Percentiles rank a stretch among this genome's conserved stretches.
These are phyloP conservation scores for Ophion costatus DNA, from an alignment of 2,888 invertebrate genomes.

Conservation along the genomic window DNA sequence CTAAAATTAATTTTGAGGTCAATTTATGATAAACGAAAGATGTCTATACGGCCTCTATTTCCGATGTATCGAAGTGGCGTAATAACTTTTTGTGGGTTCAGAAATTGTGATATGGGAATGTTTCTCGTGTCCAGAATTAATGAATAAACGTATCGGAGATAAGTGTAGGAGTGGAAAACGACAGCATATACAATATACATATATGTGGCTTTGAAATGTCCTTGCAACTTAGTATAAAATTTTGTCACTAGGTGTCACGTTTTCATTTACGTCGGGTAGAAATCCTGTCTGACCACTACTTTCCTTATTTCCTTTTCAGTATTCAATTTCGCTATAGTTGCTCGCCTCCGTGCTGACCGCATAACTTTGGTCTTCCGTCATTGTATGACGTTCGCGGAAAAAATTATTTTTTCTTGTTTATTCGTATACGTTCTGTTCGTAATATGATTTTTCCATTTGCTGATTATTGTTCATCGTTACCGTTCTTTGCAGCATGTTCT, in stretches of 20 bases:
- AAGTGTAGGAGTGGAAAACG: not conserved
- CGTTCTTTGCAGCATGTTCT: not conserved
- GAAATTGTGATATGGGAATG: not conserved
- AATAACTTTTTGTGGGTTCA: not conserved
- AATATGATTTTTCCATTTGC: not conserved
- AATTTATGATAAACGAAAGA: constrained; percentile 26
- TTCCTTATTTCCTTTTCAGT: constrained; percentile 42
- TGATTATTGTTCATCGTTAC: not conserved
- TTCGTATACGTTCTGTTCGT: not conserved
- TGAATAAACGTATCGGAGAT: not conserved
- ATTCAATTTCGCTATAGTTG: constrained; percentile 24
- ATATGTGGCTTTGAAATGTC: not conserved
- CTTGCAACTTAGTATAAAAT: not conserved
- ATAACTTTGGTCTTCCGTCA: constrained; percentile 14
- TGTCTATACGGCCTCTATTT: constrained; percentile 18
- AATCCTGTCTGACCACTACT: constrained; percentile 48
- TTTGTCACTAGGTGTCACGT: not conserved
- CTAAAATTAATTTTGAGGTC: constrained; percentile 52
- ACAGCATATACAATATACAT: not conserved
- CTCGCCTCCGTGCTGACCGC: constrained; percentile 13
- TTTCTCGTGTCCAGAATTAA: not conserved
- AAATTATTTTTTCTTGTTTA: constrained; percentile 10
- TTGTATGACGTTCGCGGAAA: constrained; percentile 4
- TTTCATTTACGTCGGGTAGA: constrained; percentile 7
- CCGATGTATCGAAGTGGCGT: not conserved